These are phyloP conservation scores for Brachypteracias leptosomus DNA, from an alignment of 2,113 vertebrate genomes.

Conservation along the genomic window DNA sequence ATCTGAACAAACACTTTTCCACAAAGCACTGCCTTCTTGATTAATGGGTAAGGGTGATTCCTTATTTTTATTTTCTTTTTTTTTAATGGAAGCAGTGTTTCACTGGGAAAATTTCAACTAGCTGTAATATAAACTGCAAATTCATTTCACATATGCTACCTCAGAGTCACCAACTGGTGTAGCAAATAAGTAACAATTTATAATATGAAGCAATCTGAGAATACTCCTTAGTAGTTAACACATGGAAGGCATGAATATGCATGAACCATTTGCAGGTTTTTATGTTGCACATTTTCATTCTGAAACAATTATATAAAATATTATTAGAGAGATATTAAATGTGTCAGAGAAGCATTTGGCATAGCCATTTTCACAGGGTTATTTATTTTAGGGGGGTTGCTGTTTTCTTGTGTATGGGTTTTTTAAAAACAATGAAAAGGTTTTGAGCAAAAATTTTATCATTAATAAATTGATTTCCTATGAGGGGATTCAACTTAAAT, in stretches of 20 bases:
- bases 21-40: background rate
- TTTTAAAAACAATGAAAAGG: background rate
- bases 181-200: constrained; percentile 14
- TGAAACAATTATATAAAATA: constrained; percentile 17
- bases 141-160: constrained; percentile 21
- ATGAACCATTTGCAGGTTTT: constrained; percentile 27
- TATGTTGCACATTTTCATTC: constrained; percentile 4
- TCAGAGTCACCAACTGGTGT: background rate
- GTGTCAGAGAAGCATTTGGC: background rate
- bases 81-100: background rate
- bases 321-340: constrained; percentile 23
- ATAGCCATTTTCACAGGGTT: background rate
- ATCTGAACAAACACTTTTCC: background rate
- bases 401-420: background rate
- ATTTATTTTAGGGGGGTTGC: background rate
- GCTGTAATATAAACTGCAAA: background rate
- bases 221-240: constrained; percentile 20
- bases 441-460: background rate
- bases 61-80: background rate
- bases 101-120: background rate
- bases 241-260: background rate
- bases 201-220: background rate
- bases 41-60: background rate
- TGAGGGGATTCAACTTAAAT: background rate
- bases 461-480: background rate